phyloP scores from a whole-genome alignment of 2,888 invertebrate genomes.

The Meganola albula region DNA sequence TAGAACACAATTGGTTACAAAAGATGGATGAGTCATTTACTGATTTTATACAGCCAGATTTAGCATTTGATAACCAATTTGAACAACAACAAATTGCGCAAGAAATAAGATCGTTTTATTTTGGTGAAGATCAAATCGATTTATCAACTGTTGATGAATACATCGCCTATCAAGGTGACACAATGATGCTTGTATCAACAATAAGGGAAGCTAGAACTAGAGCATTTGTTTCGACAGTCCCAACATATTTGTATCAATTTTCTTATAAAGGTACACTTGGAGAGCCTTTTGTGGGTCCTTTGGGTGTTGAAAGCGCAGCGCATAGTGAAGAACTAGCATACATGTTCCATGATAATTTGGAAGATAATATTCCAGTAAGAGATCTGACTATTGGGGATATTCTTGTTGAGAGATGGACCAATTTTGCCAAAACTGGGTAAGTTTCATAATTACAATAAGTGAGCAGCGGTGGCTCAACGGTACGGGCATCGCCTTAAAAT shows the following conservation, averaged over 20 bases:
- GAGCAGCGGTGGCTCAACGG: too few species aligned
- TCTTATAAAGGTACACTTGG: conserved; percentile 57
- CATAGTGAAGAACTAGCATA: conserved; percentile 64
- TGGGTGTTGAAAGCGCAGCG: conserved; percentile 42
- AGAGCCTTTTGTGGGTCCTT: conserved; percentile 41
- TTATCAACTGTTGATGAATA: conserved; percentile 34
- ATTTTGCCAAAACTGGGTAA: conserved; percentile 61
- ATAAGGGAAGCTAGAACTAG: conserved; percentile 52
- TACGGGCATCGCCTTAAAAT: too few species aligned
- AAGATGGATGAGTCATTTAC: conserved; percentile 52
- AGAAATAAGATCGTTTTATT: conserved; percentile 47
- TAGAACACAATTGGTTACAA: conserved; percentile 46
- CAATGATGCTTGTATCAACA: conserved; percentile 57
- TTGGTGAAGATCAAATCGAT: conserved; percentile 34
- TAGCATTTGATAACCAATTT: conserved; percentile 39
- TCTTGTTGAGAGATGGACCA: conserved; percentile 61
- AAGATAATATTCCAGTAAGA: conserved; percentile 17
- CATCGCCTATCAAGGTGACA: conserved; percentile 57
- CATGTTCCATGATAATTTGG: conserved; percentile 39
- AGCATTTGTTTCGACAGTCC: conserved; percentile 25
- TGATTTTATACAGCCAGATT: conserved; percentile 57
- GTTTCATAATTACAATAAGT: too few species aligned
- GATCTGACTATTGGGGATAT: conserved; percentile 48
- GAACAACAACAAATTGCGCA: conserved; percentile 33
- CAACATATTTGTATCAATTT: conserved; percentile 60